These are phyloP conservation scores for Sarcophilus harrisii DNA, from an alignment of 2,797 vertebrate genomes.

Conservation along the genomic window DNA sequence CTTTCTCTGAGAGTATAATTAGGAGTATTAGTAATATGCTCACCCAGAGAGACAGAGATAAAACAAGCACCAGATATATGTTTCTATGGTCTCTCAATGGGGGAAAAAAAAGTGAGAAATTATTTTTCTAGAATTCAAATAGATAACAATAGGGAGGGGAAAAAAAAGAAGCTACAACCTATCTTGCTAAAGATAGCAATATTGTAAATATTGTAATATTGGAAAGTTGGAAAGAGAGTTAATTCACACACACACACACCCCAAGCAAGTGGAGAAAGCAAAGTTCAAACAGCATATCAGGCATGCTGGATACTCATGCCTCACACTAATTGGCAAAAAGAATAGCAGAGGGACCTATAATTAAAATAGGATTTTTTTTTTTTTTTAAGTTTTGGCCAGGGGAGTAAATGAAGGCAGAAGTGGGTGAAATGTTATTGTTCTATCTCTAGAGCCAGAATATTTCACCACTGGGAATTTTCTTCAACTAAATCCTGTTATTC, in stretches of 20 bases:
- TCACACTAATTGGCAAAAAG: not conserved
- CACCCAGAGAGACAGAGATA: not conserved
- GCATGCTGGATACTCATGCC: not conserved
- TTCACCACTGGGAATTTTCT: not conserved
- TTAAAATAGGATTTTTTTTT: not conserved
- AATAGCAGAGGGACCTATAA: not conserved
- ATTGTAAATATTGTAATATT: not conserved
- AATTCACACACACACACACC: not conserved
- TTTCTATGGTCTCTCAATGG: not conserved
- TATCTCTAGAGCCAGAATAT: not conserved
- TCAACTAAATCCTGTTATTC: not conserved
- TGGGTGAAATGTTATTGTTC: not conserved
- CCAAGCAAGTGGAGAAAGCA: not conserved
- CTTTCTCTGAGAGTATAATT: not conserved
- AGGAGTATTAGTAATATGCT: slow-evolving; percentile 33
- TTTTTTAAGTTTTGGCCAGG: not conserved
- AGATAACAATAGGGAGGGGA: not conserved
- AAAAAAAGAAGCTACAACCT: not conserved
- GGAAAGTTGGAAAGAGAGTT: not conserved
- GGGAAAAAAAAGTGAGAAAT: not conserved
- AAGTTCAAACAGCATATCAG: not conserved
- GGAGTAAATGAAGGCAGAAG: not conserved
- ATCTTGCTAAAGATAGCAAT: not conserved
- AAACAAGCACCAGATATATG: not conserved
- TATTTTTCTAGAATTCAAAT: not conserved